A percentile compares a stretch with the other conserved stretches of the same genome.
Conservation (phyloP, 2,888 invertebrate genomes). For the Pelosia muscerda region DNA sequence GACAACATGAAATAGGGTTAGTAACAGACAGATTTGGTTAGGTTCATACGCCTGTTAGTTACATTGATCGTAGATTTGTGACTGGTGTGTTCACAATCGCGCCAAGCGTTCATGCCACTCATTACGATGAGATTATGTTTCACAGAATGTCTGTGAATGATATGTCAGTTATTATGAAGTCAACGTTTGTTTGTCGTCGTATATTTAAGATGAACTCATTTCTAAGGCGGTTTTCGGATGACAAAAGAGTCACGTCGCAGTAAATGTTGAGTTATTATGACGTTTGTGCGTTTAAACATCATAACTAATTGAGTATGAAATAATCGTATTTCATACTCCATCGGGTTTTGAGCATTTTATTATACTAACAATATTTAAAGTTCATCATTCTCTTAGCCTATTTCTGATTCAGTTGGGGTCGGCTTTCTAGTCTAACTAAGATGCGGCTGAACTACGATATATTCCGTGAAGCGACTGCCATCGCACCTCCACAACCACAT, state of each 20-base stretch:
- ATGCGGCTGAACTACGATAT: too few species aligned
- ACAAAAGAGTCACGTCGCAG: slow-evolving; percentile 6
- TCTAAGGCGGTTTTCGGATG: background rate
- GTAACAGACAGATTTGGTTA: slow-evolving; percentile 49
- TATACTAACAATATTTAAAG: background rate
- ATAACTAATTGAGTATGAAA: background rate
- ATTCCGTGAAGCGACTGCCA: too few species aligned
- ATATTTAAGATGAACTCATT: slow-evolving; percentile 16
- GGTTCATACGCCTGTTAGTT: slow-evolving; percentile 36
- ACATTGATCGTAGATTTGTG: slow-evolving; percentile 51
- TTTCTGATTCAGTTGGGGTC: too few species aligned
- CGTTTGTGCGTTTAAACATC: background rate
- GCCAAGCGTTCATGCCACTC: slow-evolving; percentile 68
- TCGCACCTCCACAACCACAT: too few species aligned
- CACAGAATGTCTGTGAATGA: slow-evolving; percentile 48
- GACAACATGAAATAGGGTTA: slow-evolving; percentile 49
- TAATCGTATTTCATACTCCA: too few species aligned
- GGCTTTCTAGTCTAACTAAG: too few species aligned
- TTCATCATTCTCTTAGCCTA: too few species aligned
- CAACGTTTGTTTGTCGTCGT: slow-evolving; percentile 25
- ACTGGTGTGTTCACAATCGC: slow-evolving; percentile 68
- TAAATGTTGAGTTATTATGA: background rate
- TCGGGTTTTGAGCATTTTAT: background rate
- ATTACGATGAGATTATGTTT: slow-evolving; percentile 63
- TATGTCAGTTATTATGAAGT: slow-evolving; percentile 44